A percentile compares a stretch with the other conserved stretches of the same genome.
Conservation (phyloP, 2,797 vertebrate species). For the Sebastes ruberrimus region DNA sequence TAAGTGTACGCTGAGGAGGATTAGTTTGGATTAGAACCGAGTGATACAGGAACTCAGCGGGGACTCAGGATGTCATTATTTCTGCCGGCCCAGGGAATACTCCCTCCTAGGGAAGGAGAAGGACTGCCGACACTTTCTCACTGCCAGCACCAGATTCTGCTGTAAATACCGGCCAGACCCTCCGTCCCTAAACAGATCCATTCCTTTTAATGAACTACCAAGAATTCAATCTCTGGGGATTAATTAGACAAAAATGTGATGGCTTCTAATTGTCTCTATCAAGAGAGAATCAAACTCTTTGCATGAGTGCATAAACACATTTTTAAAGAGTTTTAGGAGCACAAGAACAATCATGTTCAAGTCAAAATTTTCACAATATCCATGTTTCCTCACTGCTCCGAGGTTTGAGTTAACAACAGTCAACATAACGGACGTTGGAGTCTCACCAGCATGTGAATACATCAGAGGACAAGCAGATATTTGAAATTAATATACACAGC, state of each 20-base stretch:
- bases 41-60: slow-evolving; percentile 64
- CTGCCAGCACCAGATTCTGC: slow-evolving; percentile 20
- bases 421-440: neutral
- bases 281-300: neutral
- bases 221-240: neutral
- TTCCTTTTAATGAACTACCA: neutral
- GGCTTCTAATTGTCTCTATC: neutral
- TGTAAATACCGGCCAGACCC: neutral
- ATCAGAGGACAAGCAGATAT: neutral
- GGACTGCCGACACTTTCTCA: slow-evolving; percentile 12
- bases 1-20: slow-evolving; percentile 46
- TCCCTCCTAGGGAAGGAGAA: slow-evolving; percentile 18
- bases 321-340: neutral
- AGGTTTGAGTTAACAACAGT: neutral
- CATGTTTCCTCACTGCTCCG: neutral
- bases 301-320: neutral
- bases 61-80: slow-evolving; percentile 70
- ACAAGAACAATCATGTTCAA: neutral
- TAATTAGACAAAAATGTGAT: neutral
- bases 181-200: neutral
- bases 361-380: neutral
- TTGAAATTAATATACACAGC: neutral
- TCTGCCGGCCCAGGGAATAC: slow-evolving; percentile 39
- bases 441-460: neutral
- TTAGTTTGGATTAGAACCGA: slow-evolving; percentile 67